Base-by-base conservation (phyloP, 2,888 invertebrate species). In the Busseola fusca region DNA sequence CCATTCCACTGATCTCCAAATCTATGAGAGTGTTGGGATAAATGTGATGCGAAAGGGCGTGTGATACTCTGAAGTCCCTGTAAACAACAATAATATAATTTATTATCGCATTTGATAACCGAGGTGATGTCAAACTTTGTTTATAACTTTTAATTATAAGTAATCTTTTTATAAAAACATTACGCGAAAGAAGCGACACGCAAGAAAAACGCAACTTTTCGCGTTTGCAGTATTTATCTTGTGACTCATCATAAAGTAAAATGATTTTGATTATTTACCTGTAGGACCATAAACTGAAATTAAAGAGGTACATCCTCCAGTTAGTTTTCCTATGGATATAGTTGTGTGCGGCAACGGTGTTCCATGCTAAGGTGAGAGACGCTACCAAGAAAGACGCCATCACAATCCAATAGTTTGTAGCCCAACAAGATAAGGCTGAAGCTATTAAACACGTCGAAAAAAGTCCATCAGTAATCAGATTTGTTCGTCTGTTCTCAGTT, bases 21-120 rank as follows among this genome's bases (percentile, higher is more conserved):
- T 98, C 98, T 91, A 97, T 96, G 2, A 97, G 92, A 0, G 98
- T 97, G 87, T 98, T 98, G 0, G 98, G 96, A 88, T 97, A 98
- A 3, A 97, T 92, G 88, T 98, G 98, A 90, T 98, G 98, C 40
- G 98, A 98, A 42, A 98, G 90, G 0, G 95, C 97, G 85, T 98
- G 98, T 0, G 97, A 97, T 50, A 98, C 96, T 82, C 98, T 96
- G 96, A 98, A 98, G 72, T 97, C 97, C 76, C 97, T 96, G 89
- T 67, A 94, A 94, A 57, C 9, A 57, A 54, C 16, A 67, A 71
- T 59, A 48, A n/a, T 45, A 18, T 21, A 42, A 56, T 69, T 34
- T 45, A 14, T 25, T 37, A 45, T 25, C 18, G 1, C 10, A 10
- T 12, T 37, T 40, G 54, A 60, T 56, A 40, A 66, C 37, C 21